Evolutionary conservation across 2,888 invertebrate species (phyloP).

Genomic region (Limnephilus lunatus): DNA sequence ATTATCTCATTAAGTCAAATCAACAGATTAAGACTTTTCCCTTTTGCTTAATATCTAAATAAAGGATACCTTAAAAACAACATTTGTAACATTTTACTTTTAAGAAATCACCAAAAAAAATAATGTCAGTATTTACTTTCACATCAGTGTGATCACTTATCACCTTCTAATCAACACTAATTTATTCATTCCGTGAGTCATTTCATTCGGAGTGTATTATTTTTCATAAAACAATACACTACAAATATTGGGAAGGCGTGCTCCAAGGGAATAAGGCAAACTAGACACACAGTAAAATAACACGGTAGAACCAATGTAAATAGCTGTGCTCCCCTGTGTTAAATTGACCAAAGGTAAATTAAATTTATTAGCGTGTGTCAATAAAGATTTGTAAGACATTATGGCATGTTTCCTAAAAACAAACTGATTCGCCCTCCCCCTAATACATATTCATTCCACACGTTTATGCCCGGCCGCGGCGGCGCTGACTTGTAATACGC

Average conservation of each 20-base stretch:
- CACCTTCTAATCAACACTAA: no score
- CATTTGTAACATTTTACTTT: no score
- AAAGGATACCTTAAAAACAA: no score
- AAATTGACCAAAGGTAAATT: slow-evolving; percentile 63
- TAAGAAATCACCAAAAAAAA: no score
- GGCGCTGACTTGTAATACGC: not conserved
- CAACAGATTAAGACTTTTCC: no score
- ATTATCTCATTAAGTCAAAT: no score
- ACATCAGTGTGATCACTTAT: no score
- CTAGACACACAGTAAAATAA: slow-evolving; percentile 6
- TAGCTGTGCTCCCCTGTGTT: slow-evolving; percentile 49
- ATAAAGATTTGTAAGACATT: slow-evolving; percentile 64
- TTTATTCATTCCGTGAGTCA: no score
- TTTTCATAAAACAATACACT: not conserved
- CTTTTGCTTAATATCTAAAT: no score
- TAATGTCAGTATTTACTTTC: no score
- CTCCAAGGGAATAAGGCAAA: not conserved
- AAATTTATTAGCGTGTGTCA: slow-evolving; percentile 64
- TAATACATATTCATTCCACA: slow-evolving; percentile 49
- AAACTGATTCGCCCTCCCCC: slow-evolving; percentile 46
- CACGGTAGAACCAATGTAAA: slow-evolving; percentile 22
- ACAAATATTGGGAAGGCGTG: no score
- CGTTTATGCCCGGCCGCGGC: not conserved
- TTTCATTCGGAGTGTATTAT: not conserved
- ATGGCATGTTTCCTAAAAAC: slow-evolving; percentile 60